Evolutionary conservation across 2,113 vertebrate genomes (phyloP).

Genomic region (Sphaerodactylus townsendi): DNA sequence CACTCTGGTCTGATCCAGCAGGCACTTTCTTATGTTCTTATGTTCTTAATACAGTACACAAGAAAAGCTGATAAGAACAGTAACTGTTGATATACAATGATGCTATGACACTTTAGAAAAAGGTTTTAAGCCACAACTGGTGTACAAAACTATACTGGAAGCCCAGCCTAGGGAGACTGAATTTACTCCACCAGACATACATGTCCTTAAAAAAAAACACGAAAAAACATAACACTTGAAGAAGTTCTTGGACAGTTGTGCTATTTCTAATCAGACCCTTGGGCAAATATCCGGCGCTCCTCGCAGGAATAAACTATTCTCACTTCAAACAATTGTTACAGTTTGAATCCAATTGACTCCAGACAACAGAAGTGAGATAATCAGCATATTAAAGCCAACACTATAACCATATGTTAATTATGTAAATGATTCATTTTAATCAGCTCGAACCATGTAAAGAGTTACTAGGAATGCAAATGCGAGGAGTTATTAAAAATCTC

Average conservation of each 20-base stretch:
- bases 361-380: conserved; percentile 89
- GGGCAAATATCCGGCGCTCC: conserved; percentile 71
- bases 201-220: neutral
- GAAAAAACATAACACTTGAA: conserved; percentile 48
- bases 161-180: conserved; percentile 25
- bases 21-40: no score
- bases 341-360: conserved; percentile 89
- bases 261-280: conserved; percentile 68
- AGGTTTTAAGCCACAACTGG: neutral
- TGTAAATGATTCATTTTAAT: conserved; percentile 99
- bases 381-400: conserved; percentile 95
- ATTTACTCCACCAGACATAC: conserved; percentile 8
- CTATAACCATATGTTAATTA: conserved; percentile 98
- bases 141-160: conserved; percentile 24
- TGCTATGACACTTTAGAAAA: neutral
- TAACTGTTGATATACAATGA: neutral
- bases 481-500: conserved; percentile 94
- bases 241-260: conserved; percentile 72
- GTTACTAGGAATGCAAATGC: conserved; percentile 92
- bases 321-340: conserved; percentile 86
- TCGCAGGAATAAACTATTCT: conserved; percentile 81
- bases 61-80: neutral
- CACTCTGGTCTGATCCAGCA: no score
- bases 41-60: neutral
- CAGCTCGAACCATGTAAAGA: conserved; percentile 94